Evolutionary conservation across 2,888 invertebrate species (phyloP).

Genomic region (Ornithoptera priamus): DNA sequence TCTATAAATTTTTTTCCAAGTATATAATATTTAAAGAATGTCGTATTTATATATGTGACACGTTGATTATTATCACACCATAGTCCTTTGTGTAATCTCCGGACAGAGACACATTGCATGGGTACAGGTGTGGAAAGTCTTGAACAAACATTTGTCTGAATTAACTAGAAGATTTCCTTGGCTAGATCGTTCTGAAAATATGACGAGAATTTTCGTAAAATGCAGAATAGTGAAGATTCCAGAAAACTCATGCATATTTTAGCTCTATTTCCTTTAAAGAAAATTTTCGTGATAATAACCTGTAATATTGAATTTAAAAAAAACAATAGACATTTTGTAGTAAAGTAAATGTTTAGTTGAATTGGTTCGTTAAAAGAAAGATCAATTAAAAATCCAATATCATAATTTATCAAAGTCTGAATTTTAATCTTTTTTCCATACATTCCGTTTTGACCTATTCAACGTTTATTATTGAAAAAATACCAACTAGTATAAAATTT

Average conservation of each 20-base stretch:
- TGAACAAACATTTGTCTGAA: slow-evolving; percentile 41
- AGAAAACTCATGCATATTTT: slow-evolving; percentile 6
- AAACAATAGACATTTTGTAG: not conserved
- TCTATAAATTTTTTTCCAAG: not conserved
- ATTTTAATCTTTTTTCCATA: no score
- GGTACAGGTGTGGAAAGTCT: slow-evolving; percentile 43
- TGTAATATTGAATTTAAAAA: not conserved
- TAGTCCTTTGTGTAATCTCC: slow-evolving; percentile 33
- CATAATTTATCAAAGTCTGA: no score
- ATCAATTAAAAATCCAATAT: no score
- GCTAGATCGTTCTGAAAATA: slow-evolving; percentile 13
- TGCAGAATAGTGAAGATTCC: not conserved
- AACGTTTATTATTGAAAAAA: no score
- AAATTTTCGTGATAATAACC: not conserved
- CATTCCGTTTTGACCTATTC: no score
- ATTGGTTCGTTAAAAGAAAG: no score
- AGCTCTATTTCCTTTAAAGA: not conserved
- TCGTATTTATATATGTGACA: not conserved
- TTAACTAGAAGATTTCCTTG: slow-evolving; percentile 33
- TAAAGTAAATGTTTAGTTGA: no score
- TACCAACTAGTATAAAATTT: no score
- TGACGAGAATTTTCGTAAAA: slow-evolving; percentile 7
- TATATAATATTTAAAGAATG: not conserved
- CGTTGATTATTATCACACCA: slow-evolving; percentile 4
- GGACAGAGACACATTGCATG: slow-evolving; percentile 40